Evolutionary conservation across 1,140 invertebrate genomes (phyloP).

Genomic region (Drosophila pandora): DNA sequence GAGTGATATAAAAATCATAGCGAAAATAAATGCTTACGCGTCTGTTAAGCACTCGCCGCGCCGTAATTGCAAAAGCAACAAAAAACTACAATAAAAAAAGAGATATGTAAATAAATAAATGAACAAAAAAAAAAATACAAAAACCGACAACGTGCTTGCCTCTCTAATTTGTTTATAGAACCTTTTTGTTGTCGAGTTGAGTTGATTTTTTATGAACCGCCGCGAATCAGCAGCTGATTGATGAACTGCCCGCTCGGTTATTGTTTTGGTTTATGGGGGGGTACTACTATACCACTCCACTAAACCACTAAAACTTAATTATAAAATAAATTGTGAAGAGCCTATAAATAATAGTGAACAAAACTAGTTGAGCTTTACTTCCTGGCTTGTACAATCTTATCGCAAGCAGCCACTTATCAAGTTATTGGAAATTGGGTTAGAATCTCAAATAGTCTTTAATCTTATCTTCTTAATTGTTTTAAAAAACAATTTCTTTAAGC

Average conservation of each 20-base stretch:
- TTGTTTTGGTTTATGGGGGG: slow-evolving; percentile 15
- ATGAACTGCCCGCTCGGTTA: slow-evolving; percentile 57
- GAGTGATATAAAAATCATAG: slow-evolving; percentile 76
- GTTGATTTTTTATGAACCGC: slow-evolving; percentile 33
- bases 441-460: neutral
- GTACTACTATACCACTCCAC: slow-evolving; percentile 16
- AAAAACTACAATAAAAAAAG: neutral
- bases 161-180: slow-evolving; percentile 77
- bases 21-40: slow-evolving; percentile 79
- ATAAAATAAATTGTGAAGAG: slow-evolving; percentile 49
- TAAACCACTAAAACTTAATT: slow-evolving; percentile 37
- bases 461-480: neutral
- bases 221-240: slow-evolving; percentile 57
- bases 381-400: neutral
- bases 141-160: slow-evolving; percentile 48
- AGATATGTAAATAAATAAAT: slow-evolving; percentile 47
- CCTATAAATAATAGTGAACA: slow-evolving; percentile 52
- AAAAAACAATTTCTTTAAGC: neutral
- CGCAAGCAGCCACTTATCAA: neutral
- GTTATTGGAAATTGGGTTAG: neutral
- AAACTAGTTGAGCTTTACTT: neutral
- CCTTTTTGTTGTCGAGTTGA: slow-evolving; percentile 23
- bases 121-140: slow-evolving; percentile 20
- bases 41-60: slow-evolving; percentile 44
- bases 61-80: slow-evolving; percentile 46